These are phyloP conservation scores for Laothoe populi DNA, from an alignment of 2,888 invertebrate species.

Conservation along the genomic window DNA sequence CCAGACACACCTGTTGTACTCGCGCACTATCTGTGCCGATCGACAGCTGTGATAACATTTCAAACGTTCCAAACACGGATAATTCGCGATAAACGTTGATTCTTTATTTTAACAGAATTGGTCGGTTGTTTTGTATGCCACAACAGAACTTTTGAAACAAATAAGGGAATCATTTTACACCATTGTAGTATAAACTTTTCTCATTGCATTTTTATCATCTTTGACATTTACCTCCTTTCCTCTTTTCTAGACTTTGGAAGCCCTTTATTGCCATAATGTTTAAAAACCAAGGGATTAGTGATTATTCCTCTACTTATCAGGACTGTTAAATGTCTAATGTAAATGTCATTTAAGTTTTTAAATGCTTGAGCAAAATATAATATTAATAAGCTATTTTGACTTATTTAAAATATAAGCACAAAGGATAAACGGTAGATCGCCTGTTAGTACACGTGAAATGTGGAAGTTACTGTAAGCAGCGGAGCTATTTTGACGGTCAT, in stretches of 20 bases:
- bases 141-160: too few species aligned
- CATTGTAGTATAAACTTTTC: too few species aligned
- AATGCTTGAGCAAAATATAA: neutral
- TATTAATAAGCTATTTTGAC: neutral
- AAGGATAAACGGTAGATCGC: neutral
- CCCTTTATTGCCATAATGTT: too few species aligned
- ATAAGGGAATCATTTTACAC: too few species aligned
- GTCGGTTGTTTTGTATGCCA: neutral
- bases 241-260: too few species aligned
- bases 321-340: neutral
- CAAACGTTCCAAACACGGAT: slow-evolving; percentile 18
- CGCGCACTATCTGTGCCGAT: slow-evolving; percentile 30
- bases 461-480: neutral
- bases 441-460: neutral
- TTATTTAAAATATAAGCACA: neutral
- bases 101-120: neutral
- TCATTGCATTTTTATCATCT: too few species aligned
- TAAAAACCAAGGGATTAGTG: too few species aligned
- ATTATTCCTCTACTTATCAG: too few species aligned
- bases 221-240: too few species aligned
- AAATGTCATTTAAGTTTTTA: neutral
- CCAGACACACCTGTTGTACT: slow-evolving; percentile 74
- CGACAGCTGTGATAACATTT: neutral
- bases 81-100: slow-evolving; percentile 3
- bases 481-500: too few species aligned